Conservation (phyloP, 2,113 vertebrate species). For the Bostrychus sinensis region DNA sequence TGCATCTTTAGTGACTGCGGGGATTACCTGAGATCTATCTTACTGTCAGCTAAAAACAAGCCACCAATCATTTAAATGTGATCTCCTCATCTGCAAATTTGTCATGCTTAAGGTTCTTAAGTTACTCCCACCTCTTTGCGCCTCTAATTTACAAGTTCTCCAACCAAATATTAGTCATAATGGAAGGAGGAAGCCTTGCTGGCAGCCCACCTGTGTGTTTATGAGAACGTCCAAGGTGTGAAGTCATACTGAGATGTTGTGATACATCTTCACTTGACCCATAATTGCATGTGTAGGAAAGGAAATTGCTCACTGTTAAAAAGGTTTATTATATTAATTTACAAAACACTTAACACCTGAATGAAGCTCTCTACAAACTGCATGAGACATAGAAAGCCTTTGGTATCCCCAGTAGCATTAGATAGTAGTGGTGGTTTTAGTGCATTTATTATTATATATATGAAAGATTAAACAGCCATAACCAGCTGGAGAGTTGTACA, state of each 20-base stretch:
- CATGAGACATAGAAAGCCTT: no score
- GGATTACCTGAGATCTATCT: background rate
- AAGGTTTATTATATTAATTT: background rate
- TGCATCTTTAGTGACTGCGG: background rate
- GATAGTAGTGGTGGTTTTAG: no score
- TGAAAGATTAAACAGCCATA: no score
- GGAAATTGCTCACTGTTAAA: background rate
- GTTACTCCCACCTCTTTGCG: background rate
- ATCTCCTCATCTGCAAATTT: background rate
- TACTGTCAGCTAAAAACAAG: background rate
- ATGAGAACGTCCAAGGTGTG: slow-evolving; percentile 5
- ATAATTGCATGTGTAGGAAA: background rate
- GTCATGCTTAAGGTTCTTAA: background rate
- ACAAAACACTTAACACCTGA: no score
- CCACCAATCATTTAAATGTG: background rate
- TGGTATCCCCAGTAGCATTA: no score
- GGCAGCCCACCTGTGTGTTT: slow-evolving; percentile 6
- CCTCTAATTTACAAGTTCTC: background rate
- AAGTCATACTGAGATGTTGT: background rate
- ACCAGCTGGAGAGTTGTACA: no score
- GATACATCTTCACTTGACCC: slow-evolving; percentile 1
- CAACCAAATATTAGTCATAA: background rate
- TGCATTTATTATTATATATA: no score
- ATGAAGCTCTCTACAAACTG: no score
- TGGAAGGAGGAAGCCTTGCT: background rate